Conservation (phyloP, 64 coral and sea anemone species). For the Anthopleura sola region DNA sequence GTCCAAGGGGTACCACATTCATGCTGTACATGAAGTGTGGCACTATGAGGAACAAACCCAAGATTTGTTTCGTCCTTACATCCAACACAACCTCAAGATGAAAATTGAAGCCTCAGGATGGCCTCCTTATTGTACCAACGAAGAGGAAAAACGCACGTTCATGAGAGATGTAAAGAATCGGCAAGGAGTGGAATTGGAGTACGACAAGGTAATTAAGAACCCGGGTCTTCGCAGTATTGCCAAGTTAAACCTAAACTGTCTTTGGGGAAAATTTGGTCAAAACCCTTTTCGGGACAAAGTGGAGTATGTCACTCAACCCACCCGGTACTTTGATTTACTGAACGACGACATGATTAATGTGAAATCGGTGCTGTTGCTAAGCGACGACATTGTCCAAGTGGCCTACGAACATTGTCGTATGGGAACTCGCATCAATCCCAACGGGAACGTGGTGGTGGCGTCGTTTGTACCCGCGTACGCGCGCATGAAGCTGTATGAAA, state of each 20-base stretch:
- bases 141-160: neutral
- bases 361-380: neutral
- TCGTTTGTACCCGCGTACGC: neutral
- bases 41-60: neutral
- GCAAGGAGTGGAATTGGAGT: neutral
- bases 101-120: slow-evolving; percentile 14
- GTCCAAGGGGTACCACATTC: neutral
- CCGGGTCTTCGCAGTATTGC: neutral
- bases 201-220: neutral
- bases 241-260: slow-evolving; percentile 4
- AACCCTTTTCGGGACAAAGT: neutral
- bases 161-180: neutral
- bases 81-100: neutral
- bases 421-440: too few relatives aligned
- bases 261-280: slow-evolving; percentile 32
- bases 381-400: neutral
- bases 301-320: neutral
- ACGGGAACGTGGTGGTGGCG: neutral
- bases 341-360: neutral
- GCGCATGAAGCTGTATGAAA: neutral
- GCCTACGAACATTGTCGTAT: neutral
- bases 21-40: neutral
- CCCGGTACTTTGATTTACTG: neutral
- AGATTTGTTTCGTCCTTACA: neutral
- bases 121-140: neutral